Conservation (phyloP, 2,797 vertebrate genomes). For the Falco rusticolus region DNA sequence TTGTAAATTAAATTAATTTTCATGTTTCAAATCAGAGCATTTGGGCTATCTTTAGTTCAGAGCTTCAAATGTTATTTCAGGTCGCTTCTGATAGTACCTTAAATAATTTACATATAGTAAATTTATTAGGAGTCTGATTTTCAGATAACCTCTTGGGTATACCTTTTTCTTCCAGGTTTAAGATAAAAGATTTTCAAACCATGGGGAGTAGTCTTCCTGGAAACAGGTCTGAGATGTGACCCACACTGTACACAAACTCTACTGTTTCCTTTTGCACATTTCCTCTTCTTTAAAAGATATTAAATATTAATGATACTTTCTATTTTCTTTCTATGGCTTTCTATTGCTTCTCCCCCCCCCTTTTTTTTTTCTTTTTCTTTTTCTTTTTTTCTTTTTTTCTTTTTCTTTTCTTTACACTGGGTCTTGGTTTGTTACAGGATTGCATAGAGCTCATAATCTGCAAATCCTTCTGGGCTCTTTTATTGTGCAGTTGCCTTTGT, state of each 20-base stretch:
- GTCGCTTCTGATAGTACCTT: background rate
- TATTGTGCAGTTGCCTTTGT: background rate
- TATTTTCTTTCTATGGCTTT: background rate
- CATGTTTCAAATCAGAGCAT: background rate
- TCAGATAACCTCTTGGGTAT: background rate
- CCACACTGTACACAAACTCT: background rate
- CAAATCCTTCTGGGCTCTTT: background rate
- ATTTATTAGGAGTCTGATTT: background rate
- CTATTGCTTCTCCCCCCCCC: background rate
- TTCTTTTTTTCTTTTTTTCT: too few relatives aligned
- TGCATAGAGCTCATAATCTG: background rate
- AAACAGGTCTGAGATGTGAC: background rate
- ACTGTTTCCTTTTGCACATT: background rate
- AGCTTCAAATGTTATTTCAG: background rate
- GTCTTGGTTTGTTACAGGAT: background rate
- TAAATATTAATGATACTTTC: background rate
- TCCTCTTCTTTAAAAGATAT: background rate
- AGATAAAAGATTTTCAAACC: background rate
- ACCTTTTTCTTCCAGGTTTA: background rate
- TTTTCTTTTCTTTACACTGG: background rate
- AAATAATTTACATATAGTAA: background rate
- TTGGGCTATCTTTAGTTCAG: background rate
- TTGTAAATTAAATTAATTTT: background rate
- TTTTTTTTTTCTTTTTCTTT: too few relatives aligned
- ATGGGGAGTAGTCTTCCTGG: background rate